These are phyloP conservation scores for Hydrolagus affinis DNA, from an alignment of 2,113 vertebrate species.

Conservation along the genomic window DNA sequence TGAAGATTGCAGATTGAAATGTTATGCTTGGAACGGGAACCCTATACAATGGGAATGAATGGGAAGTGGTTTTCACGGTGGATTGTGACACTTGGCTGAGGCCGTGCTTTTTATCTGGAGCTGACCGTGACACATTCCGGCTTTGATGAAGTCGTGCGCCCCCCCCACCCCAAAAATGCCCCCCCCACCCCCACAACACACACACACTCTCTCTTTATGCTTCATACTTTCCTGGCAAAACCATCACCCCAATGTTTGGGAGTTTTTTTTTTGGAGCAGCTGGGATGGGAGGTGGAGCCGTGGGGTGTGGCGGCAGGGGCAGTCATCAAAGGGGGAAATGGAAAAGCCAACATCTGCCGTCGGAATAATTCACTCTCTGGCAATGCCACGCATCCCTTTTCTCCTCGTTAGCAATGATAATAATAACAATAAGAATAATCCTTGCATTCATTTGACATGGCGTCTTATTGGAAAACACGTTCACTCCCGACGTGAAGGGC, in stretches of 20 bases:
- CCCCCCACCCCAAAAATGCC: too few relatives aligned
- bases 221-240: slow-evolving; percentile 31
- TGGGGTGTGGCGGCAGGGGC: slow-evolving; percentile 2
- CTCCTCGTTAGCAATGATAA: too few relatives aligned
- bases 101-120: slow-evolving; percentile 4
- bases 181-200: too few relatives aligned
- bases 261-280: slow-evolving; percentile 27
- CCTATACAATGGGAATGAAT: slow-evolving; percentile 30
- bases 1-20: slow-evolving; percentile 27
- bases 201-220: too few relatives aligned
- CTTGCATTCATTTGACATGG: too few relatives aligned
- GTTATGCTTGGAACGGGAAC: slow-evolving; percentile 24
- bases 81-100: slow-evolving; percentile 27
- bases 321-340: slow-evolving; percentile 21
- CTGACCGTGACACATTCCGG: slow-evolving; percentile 17
- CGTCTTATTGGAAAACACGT: too few relatives aligned
- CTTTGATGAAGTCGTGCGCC: slow-evolving; percentile 22
- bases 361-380: too few relatives aligned
- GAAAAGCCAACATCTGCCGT: slow-evolving; percentile 22
- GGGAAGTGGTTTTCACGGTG: slow-evolving; percentile 26
- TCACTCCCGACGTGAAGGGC: too few relatives aligned
- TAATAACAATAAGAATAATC: too few relatives aligned
- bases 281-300: slow-evolving; percentile 8
- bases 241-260: background rate
- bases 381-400: too few relatives aligned